Conservation (phyloP, 92 coral and sea anemone genomes). For the Ricordea florida region DNA sequence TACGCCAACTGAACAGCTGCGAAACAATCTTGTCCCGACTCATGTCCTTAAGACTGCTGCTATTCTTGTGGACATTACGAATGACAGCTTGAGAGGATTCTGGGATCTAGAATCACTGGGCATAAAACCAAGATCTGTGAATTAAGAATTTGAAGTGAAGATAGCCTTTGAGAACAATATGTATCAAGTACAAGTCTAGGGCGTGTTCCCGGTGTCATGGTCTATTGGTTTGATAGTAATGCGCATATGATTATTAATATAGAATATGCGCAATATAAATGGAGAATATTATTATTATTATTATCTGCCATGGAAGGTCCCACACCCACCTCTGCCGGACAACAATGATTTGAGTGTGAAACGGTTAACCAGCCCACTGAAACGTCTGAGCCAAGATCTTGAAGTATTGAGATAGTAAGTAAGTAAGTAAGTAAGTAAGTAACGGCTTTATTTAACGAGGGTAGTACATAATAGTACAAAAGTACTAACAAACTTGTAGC, state of each 20-base stretch:
- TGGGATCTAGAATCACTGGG: slow-evolving; percentile 64
- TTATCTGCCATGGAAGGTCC: slow-evolving; percentile 56
- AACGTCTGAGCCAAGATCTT: slow-evolving; percentile 40
- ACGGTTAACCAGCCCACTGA: slow-evolving; percentile 39
- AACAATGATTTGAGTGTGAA: slow-evolving; percentile 52
- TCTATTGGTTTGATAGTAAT: too few species aligned
- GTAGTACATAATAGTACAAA: too few species aligned
- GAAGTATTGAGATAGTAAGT: slow-evolving; percentile 19
- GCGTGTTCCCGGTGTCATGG: too few species aligned
- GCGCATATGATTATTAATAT: too few species aligned
- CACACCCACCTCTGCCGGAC: slow-evolving; percentile 60
- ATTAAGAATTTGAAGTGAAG: slow-evolving; percentile 37
- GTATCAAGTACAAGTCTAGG: slow-evolving; percentile 52
- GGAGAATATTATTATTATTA: too few species aligned
- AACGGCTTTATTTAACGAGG: too few species aligned
- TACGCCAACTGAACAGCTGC: neutral
- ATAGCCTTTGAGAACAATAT: slow-evolving; percentile 27
- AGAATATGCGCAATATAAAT: too few species aligned
- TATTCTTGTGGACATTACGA: slow-evolving; percentile 1
- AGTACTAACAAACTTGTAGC: too few species aligned
- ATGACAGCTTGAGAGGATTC: slow-evolving; percentile 17
- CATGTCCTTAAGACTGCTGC: slow-evolving; percentile 44
- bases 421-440: too few species aligned
- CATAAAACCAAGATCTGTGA: slow-evolving; percentile 27
- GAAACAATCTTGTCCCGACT: slow-evolving; percentile 25